Evolutionary conservation across 2,888 invertebrate species (phyloP), one percentile per base, ranked within the genome.

Genomic region (Xanthia icteritia): DNA sequence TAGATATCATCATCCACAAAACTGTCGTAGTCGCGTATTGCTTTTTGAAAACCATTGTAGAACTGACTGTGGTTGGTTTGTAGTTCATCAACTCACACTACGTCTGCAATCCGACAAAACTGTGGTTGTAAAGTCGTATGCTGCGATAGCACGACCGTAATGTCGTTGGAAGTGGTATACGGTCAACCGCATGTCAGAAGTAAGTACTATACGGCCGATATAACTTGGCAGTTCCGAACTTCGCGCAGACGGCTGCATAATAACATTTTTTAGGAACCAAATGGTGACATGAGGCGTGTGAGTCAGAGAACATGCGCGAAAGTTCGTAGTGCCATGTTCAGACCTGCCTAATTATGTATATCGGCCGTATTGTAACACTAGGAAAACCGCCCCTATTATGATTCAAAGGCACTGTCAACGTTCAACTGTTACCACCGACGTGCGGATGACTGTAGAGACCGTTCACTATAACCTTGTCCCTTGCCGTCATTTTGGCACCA

Each of bases 331-430:
- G 15, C 4, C 5, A 15, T 15, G 15, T 45, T 45, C 45, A 45
- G 45, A 45, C 45, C 45, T 45, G 15, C 15, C 15, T 15, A 45
- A 15, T 15, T 15, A 45, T 31, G 31, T 31, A 2, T 15, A 45
- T 45, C 45, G 15, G 45, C 15, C 45, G 45, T 45, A 45, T 45
- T 45, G 45, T 45, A 45, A 17, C 15, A 31, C 15, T 45, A 17
- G 6, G 23, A 45, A 73, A 73, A 73, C n/a, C 42, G 17, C 73
- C 31, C 9, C 42, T 73, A 72, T 2, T 17, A 42, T 8, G 11
- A 13, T 4, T 20, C 23, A 31, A 13, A 27, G 23, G 27, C 27
- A 48, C 45, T 27, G 27, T 66, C 66, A 27, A 27, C 45, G 6
- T 66, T 27, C 66, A 20, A 27, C 13, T 45, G 45, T 45, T 20